Conservation (phyloP, 1,140 invertebrate genomes). For the Polypedilum pembai region DNA sequence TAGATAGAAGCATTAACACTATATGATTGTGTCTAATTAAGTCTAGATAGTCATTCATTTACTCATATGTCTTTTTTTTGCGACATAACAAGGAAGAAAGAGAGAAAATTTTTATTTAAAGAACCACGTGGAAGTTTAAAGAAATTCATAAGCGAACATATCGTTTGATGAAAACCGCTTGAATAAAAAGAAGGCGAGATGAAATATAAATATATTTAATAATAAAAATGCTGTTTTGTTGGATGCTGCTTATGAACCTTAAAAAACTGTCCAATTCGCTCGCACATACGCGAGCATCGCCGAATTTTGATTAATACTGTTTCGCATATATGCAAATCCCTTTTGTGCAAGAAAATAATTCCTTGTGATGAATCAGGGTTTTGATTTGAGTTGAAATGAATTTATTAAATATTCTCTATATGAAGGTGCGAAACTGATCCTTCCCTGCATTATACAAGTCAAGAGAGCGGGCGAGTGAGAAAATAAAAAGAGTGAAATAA, state of each 20-base stretch:
- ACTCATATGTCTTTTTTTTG: too few relatives aligned
- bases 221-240: too few relatives aligned
- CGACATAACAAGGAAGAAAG: too few relatives aligned
- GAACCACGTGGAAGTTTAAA: background rate
- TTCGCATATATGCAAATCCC: constrained; percentile 5
- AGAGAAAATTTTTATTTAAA: background rate
- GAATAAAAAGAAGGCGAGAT: background rate
- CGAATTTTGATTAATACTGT: constrained; percentile 13
- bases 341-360: constrained; percentile 18
- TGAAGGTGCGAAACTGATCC: background rate
- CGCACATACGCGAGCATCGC: background rate
- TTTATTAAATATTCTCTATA: too few relatives aligned
- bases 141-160: background rate
- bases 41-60: too few relatives aligned
- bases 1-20: too few relatives aligned
- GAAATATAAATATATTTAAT: too few relatives aligned
- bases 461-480: too few relatives aligned
- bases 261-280: too few relatives aligned
- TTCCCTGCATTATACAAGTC: background rate
- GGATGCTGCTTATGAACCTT: too few relatives aligned
- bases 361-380: background rate
- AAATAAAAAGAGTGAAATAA: background rate
- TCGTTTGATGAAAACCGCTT: background rate
- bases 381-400: too few relatives aligned
- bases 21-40: too few relatives aligned